Conservation (phyloP, 2,113 vertebrate species). For the Girardinichthys multiradiatus region DNA sequence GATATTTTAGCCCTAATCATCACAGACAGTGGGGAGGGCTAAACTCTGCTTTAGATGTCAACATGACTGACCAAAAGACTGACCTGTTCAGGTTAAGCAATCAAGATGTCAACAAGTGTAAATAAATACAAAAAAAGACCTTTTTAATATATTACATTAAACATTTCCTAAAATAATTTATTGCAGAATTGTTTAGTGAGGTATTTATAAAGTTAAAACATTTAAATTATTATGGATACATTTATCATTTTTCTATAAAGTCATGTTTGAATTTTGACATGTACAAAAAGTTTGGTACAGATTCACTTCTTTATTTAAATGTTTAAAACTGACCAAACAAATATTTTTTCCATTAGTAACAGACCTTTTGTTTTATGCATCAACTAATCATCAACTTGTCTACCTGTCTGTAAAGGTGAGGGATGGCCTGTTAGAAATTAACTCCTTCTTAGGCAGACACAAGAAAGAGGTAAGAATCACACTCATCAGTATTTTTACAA, state of each 20-base stretch:
- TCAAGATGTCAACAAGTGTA: no score
- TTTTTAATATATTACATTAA: no score
- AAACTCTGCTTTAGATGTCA: no score
- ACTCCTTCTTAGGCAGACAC: slow-evolving; percentile 86
- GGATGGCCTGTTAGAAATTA: slow-evolving; percentile 90
- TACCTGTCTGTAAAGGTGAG: slow-evolving; percentile 69
- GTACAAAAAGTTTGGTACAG: no score
- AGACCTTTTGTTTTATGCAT: not conserved
- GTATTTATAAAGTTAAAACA: not conserved
- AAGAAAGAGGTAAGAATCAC: slow-evolving; percentile 68
- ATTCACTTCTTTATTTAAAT: not conserved
- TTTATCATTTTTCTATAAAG: no score
- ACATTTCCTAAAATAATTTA: not conserved
- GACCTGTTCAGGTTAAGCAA: no score
- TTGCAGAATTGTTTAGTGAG: not conserved
- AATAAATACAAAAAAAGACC: no score
- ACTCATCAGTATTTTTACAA: not conserved
- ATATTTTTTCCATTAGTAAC: not conserved
- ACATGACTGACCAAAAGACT: no score
- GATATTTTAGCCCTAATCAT: no score
- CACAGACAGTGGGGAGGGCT: no score
- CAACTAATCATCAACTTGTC: not conserved
- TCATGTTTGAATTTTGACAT: no score
- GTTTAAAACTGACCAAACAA: not conserved
- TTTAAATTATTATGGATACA: not conserved